A percentile compares a stretch with the other conserved stretches of the same genome.
phyloP scores from a whole-genome alignment of 2,797 vertebrate species.

The Xiphorhynchus erythropygius region DNA sequence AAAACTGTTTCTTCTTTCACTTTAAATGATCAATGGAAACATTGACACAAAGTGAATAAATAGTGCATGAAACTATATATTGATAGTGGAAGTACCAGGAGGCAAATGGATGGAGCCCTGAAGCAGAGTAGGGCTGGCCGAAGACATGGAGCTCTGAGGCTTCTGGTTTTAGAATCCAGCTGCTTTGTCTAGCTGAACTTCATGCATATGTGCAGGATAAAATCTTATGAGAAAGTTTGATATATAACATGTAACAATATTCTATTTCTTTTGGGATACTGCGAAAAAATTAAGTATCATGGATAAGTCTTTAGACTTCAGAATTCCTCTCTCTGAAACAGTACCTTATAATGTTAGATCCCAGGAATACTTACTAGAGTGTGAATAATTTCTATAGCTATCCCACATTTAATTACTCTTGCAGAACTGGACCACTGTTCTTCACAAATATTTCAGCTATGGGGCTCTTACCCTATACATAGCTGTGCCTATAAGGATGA shows the following conservation, averaged over 20 bases:
- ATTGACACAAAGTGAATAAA: not conserved
- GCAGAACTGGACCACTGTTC: not conserved
- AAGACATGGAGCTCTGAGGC: not conserved
- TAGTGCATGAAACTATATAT: not conserved
- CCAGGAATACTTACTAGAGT: not conserved
- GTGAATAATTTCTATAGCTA: not conserved
- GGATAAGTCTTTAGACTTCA: not conserved
- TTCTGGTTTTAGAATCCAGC: not conserved
- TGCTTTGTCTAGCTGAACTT: not conserved
- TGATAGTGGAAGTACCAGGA: not conserved
- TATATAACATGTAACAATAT: not conserved
- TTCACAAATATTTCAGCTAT: not conserved
- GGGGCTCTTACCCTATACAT: not conserved
- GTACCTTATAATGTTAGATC: not conserved
- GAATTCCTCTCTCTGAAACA: not conserved
- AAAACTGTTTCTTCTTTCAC: not conserved
- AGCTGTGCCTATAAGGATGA: not conserved
- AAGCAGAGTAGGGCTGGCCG: not conserved
- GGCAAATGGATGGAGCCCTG: not conserved
- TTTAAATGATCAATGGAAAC: not conserved
- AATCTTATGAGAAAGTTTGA: not conserved
- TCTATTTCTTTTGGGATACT: not conserved
- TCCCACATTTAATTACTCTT: not conserved
- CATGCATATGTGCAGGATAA: not conserved
- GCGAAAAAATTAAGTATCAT: not conserved